These are phyloP conservation scores for Oxygymnocypris stewartii DNA, from an alignment of 2,113 vertebrate species.

Conservation along the genomic window DNA sequence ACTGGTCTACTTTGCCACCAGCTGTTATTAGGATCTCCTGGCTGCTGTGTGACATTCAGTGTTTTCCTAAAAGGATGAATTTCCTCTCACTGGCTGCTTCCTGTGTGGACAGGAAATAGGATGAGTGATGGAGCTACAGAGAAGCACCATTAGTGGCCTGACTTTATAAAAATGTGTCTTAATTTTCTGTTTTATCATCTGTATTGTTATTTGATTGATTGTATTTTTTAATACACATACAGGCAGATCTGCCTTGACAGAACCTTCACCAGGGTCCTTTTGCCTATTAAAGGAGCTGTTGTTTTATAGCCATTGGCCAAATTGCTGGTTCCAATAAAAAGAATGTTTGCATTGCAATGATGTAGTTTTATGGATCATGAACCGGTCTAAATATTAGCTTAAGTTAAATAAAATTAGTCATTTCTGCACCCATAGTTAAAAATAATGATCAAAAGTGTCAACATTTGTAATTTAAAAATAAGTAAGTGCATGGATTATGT, in stretches of 20 bases:
- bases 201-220: slow-evolving; percentile 48
- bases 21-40: slow-evolving; percentile 54
- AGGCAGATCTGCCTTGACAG: background rate
- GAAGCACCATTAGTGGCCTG: slow-evolving; percentile 39
- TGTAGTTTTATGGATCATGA: background rate
- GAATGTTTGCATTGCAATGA: background rate
- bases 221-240: background rate
- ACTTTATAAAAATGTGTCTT: slow-evolving; percentile 26
- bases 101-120: slow-evolving; percentile 72
- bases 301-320: slow-evolving; percentile 9
- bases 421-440: background rate
- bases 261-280: background rate
- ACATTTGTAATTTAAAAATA: background rate
- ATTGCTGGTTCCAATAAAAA: background rate
- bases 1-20: slow-evolving; percentile 63
- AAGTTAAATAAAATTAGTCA: background rate
- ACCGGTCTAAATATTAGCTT: background rate
- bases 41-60: slow-evolving; percentile 51
- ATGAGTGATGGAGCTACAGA: slow-evolving; percentile 62
- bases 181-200: slow-evolving; percentile 55
- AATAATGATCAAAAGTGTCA: background rate
- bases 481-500: background rate
- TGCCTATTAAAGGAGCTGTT: background rate
- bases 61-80: slow-evolving; percentile 70
- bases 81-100: slow-evolving; percentile 73